These are phyloP conservation scores for Leucoma salicis DNA, from an alignment of 2,888 invertebrate species.

Conservation along the genomic window DNA sequence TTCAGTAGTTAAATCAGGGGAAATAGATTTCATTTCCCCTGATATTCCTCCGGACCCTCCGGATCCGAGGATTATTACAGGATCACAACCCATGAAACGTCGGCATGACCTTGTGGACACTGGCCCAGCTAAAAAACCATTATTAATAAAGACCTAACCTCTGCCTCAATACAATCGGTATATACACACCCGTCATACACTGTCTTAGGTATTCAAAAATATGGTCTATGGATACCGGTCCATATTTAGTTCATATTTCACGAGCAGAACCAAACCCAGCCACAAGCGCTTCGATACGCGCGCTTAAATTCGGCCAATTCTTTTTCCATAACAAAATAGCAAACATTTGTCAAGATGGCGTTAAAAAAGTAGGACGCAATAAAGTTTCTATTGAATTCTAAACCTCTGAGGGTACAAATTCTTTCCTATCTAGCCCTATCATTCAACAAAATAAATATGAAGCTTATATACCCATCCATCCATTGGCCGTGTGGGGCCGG, in stretches of 20 bases:
- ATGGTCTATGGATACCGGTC: not conserved
- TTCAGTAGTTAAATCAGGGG: too few species aligned
- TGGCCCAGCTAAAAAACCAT: not conserved
- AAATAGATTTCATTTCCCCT: not conserved
- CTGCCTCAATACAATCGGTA: not conserved
- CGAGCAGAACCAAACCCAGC: not conserved
- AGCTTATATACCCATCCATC: not conserved
- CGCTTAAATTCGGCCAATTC: not conserved
- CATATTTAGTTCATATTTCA: slow-evolving; percentile 7
- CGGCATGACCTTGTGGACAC: not conserved
- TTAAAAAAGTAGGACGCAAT: slow-evolving; percentile 14
- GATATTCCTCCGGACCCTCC: not conserved
- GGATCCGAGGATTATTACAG: not conserved
- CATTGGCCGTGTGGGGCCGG: too few species aligned
- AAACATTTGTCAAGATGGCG: slow-evolving; percentile 8
- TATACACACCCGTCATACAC: not conserved
- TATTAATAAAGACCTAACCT: not conserved
- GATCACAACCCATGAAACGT: not conserved
- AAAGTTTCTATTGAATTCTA: not conserved
- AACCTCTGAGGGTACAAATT: not conserved
- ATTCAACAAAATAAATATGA: not conserved
- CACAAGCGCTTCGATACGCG: not conserved
- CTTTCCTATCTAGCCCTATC: not conserved
- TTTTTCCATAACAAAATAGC: slow-evolving; percentile 7
- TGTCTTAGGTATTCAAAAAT: not conserved